These are phyloP conservation scores for Fistularia tabacaria DNA, from an alignment of 2,797 vertebrate genomes.

Conservation along the genomic window DNA sequence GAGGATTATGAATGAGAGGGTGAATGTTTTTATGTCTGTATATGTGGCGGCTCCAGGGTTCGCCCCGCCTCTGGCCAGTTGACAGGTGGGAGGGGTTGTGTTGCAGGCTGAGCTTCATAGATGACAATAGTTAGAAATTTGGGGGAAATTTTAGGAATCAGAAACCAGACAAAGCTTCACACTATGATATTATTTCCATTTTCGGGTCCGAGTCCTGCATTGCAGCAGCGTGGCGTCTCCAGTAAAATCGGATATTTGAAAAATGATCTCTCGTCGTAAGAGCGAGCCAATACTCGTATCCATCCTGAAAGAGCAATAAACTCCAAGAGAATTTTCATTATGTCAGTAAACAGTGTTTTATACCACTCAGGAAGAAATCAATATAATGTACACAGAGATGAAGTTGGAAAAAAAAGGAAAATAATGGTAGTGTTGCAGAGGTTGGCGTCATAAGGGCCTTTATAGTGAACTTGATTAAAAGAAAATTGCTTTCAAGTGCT, in stretches of 20 bases:
- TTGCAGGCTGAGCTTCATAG: too few species aligned
- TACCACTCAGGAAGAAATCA: slow-evolving; percentile 62
- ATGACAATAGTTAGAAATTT: too few species aligned
- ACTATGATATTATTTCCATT: too few species aligned
- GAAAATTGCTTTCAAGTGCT: slow-evolving; percentile 77
- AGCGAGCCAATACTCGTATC: slow-evolving; percentile 19
- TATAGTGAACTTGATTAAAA: slow-evolving; percentile 76
- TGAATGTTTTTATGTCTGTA: too few species aligned
- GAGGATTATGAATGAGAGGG: too few species aligned
- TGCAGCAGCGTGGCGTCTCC: not conserved
- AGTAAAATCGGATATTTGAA: slow-evolving; percentile 11
- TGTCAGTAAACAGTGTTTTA: slow-evolving; percentile 60
- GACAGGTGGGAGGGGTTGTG: too few species aligned
- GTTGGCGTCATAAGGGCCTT: slow-evolving; percentile 70
- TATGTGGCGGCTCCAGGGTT: too few species aligned
- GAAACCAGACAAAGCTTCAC: too few species aligned
- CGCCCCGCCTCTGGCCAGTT: too few species aligned
- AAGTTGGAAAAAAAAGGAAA: slow-evolving; percentile 42
- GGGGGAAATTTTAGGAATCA: too few species aligned
- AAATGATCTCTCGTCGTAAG: slow-evolving; percentile 16
- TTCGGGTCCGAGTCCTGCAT: not conserved
- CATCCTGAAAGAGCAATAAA: slow-evolving; percentile 49
- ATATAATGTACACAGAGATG: slow-evolving; percentile 50
- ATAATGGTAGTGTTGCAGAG: slow-evolving; percentile 57
- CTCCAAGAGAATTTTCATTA: slow-evolving; percentile 52